Percentiles rank a stretch among this genome's conserved stretches.
phyloP scores from a whole-genome alignment of 2,888 invertebrate genomes.

The Athalia circularis region DNA sequence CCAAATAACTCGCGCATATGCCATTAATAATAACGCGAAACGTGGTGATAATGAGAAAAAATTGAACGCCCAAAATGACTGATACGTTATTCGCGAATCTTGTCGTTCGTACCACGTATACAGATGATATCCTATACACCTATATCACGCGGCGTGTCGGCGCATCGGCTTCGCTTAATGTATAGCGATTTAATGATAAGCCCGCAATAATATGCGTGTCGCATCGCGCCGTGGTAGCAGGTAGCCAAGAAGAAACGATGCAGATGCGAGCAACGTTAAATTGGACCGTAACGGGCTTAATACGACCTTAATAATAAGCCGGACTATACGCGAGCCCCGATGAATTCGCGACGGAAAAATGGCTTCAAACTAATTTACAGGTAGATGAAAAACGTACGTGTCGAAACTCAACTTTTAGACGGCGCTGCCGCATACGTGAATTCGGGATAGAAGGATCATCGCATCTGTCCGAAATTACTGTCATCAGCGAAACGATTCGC shows the following conservation, averaged over 20 bases:
- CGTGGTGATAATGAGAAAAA: background rate
- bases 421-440: background rate
- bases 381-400: background rate
- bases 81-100: background rate
- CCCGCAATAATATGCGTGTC: slow-evolving; percentile 34
- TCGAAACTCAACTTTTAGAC: no score
- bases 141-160: background rate
- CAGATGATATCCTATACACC: background rate
- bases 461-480: slow-evolving; percentile 68
- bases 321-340: slow-evolving; percentile 19
- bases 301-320: slow-evolving; percentile 45
- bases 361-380: background rate
- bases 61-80: background rate
- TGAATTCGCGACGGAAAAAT: slow-evolving; percentile 39
- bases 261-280: slow-evolving; percentile 10
- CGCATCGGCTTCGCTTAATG: slow-evolving; percentile 16
- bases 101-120: no score
- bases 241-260: background rate
- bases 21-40: background rate
- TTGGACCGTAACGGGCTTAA: slow-evolving; percentile 45
- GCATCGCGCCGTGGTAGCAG: slow-evolving; percentile 22
- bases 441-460: slow-evolving; percentile 53
- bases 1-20: background rate
- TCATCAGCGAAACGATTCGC: slow-evolving; percentile 65
- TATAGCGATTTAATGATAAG: slow-evolving; percentile 40